A percentile compares a stretch with the other conserved stretches of the same genome.
These are phyloP conservation scores for Coccyzus lansbergi DNA, from an alignment of 2,797 vertebrate species.

Conservation along the genomic window DNA sequence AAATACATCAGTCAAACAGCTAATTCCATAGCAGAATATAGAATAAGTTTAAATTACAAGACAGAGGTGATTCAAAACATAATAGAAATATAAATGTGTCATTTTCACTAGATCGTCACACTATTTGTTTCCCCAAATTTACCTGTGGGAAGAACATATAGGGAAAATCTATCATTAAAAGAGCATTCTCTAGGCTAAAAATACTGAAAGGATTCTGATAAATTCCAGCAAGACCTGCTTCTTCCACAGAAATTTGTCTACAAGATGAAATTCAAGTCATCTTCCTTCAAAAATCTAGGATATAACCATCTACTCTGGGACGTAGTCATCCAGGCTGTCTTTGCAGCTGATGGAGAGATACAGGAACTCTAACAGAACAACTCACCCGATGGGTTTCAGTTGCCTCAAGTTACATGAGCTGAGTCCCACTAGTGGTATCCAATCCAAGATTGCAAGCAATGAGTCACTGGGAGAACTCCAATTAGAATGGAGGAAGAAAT, in stretches of 20 bases:
- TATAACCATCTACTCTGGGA: background rate
- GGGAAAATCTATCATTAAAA: background rate
- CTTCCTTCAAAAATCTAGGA: background rate
- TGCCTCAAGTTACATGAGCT: background rate
- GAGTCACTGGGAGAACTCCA: background rate
- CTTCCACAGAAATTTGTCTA: background rate
- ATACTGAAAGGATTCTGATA: background rate
- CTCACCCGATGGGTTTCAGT: background rate
- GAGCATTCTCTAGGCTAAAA: background rate
- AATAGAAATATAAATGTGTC: background rate
- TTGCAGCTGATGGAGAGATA: background rate
- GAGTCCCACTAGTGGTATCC: background rate
- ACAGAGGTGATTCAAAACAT: background rate
- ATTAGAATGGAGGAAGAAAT: background rate
- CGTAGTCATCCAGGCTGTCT: background rate
- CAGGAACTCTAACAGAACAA: background rate
- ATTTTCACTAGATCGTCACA: background rate
- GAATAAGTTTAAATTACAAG: background rate
- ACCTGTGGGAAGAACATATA: background rate
- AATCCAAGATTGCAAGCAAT: background rate
- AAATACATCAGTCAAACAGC: background rate
- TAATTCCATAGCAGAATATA: background rate
- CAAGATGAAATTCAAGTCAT: background rate
- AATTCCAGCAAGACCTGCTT: background rate
- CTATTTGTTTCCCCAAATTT: background rate